Evolutionary conservation across 2,797 vertebrate genomes (phyloP).

Genomic region (Hozukius guyotensis): DNA sequence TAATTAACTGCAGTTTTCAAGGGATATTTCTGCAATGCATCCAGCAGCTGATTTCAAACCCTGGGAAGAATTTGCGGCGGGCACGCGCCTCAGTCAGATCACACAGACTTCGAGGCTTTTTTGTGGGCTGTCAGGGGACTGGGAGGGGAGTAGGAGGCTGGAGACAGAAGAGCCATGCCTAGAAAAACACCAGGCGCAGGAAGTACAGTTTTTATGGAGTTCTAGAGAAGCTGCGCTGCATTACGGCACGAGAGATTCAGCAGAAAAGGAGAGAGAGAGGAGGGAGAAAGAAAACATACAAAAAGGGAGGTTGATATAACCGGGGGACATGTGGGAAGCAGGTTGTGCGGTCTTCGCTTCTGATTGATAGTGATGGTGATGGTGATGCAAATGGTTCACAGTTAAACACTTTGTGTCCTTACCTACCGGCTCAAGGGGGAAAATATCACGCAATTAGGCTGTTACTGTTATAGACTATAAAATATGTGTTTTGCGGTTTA

Average conservation of each 20-base stretch:
- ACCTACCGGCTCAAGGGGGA: not conserved
- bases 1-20: constrained; percentile 53
- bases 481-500: too few species aligned
- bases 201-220: constrained; percentile 50
- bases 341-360: not conserved
- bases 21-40: constrained; percentile 56
- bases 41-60: constrained; percentile 68
- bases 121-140: constrained; percentile 55
- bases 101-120: constrained; percentile 32
- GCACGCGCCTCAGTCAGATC: constrained; percentile 38
- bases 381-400: not conserved
- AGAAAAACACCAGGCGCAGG: constrained; percentile 68
- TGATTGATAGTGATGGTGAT: not conserved
- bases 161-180: constrained; percentile 57
- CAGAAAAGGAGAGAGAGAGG: constrained; percentile 5
- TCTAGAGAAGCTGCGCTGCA: constrained; percentile 13
- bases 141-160: constrained; percentile 41
- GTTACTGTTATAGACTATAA: not conserved
- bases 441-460: not conserved
- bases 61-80: constrained; percentile 56
- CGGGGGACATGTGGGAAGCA: not conserved
- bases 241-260: constrained; percentile 34
- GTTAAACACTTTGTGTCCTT: not conserved
- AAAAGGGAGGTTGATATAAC: not conserved
- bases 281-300: not conserved